Evolutionary conservation across 2,797 vertebrate genomes (phyloP).

Genomic region (Betta splendens): DNA sequence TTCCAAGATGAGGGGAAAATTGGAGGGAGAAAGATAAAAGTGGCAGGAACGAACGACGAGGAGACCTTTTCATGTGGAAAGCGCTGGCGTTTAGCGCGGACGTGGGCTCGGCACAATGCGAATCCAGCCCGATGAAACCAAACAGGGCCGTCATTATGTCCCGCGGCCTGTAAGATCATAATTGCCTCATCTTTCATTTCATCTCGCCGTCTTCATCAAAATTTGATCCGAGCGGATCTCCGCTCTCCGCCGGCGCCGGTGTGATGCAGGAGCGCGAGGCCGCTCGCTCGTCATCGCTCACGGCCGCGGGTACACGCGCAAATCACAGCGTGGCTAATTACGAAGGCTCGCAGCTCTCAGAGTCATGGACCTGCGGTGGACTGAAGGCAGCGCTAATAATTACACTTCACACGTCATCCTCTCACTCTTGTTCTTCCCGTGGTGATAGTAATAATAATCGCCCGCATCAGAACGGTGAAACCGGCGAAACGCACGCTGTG

Average conservation of each 20-base stretch:
- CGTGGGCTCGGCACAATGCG: neutral
- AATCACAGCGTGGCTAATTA: conserved; percentile 39
- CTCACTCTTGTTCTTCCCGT: conserved; percentile 29
- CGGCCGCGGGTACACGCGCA: conserved; percentile 22
- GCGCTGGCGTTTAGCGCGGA: conserved; percentile 24
- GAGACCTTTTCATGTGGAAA: conserved; percentile 16
- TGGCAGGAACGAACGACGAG: conserved; percentile 4
- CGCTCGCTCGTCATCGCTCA: conserved; percentile 11
- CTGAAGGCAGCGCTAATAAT: conserved; percentile 31
- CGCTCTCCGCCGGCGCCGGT: conserved; percentile 7
- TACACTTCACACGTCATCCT: conserved; percentile 43
- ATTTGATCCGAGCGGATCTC: conserved; percentile 26
- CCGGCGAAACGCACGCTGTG: conserved; percentile 27
- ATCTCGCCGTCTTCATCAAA: conserved; percentile 14
- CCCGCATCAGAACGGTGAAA: conserved; percentile 39
- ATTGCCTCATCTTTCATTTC: conserved; percentile 7
- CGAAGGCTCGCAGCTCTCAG: conserved; percentile 22
- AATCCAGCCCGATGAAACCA: conserved; percentile 5
- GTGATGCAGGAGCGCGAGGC: conserved; percentile 8
- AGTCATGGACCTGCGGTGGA: conserved; percentile 39
- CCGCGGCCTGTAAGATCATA: neutral
- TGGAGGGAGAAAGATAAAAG: conserved; percentile 48
- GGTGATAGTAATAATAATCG: conserved; percentile 59
- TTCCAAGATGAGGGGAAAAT: conserved; percentile 50
- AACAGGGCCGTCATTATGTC: neutral